Evolutionary conservation across 2,113 vertebrate species (phyloP), one percentile per base, ranked within the genome.

Genomic region (Oreochromis aureus): DNA sequence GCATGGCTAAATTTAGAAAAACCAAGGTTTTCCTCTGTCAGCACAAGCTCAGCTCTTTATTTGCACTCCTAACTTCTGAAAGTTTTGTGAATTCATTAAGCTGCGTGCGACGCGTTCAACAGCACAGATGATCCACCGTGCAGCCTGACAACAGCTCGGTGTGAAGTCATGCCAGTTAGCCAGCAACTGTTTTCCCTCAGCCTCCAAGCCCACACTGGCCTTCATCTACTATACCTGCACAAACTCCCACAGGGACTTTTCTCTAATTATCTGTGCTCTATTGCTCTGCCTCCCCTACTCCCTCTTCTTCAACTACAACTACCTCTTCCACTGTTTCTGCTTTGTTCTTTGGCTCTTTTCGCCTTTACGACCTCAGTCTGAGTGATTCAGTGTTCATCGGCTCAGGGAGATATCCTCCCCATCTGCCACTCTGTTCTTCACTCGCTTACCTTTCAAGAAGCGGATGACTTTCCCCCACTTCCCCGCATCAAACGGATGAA

Each of bases 381-480:
- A 13, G 27, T 32, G 73, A 34, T 34, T 78, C 46, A 51, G 44
- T 19, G 71, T 51, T 51, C 44, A 78, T 78, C 73, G 13, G 27
- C 73, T 78, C 73, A 30, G 46, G 46, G 73, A 78, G 46, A 53
- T 13, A 51, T 79, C 61, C 39, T 19, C 58, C 55, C 19, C 16
- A 78, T 78, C 73, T 51, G 73, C 46, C 27, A 34, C 46, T 78
- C 46, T 53, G 73, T 78, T 53, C 46, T 78, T 51, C 18, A 78
- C 18, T 53, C 46, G 9, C 18, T 34, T 97, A 99, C 98, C 98
- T 98, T 98, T 98, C 53, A 99, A 92, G 93, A 98, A 98, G 93
- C 94, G 94, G 83, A 99, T 97, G 87, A 99, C 97, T 95, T 98
- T 99, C 27, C 98, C 98, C 98, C 98, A 99, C 95, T 99, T 99